Conservation (phyloP, 1,140 invertebrate species). For the Oedothorax gibbosus region DNA sequence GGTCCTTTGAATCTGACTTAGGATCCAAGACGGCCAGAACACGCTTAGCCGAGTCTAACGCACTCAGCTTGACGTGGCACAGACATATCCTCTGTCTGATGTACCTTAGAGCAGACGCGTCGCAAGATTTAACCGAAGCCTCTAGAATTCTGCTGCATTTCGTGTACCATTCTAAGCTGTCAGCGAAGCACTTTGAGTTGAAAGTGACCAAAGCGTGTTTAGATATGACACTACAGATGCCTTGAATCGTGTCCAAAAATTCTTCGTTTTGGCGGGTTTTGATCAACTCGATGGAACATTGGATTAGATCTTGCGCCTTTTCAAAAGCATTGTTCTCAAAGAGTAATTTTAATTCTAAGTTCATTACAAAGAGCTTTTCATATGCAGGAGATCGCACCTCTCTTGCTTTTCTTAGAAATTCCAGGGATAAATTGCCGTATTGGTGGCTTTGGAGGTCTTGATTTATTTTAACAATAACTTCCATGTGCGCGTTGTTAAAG, state of each 20-base stretch:
- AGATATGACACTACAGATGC: not conserved
- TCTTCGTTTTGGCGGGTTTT: not conserved
- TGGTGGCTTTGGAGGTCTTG: not conserved
- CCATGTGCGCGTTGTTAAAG: not conserved
- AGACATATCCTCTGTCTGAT: constrained; percentile 8
- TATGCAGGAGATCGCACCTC: not conserved
- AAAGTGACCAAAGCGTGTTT: not conserved
- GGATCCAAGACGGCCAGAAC: not conserved
- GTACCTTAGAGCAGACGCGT: not conserved
- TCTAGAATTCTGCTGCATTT: constrained; percentile 2
- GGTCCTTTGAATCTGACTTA: not conserved
- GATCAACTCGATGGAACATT: constrained; percentile 1
- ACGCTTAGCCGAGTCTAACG: constrained; percentile 1
- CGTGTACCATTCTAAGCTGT: constrained; percentile 20
- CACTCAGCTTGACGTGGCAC: constrained; percentile 19
- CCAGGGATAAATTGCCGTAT: not conserved
- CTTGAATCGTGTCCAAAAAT: too few species aligned
- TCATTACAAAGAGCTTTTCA: constrained; percentile 15
- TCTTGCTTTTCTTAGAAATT: constrained; percentile 3
- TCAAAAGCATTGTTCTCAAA: not conserved
- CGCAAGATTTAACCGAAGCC: not conserved
- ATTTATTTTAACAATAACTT: not conserved
- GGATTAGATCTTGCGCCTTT: not conserved
- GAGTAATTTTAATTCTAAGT: constrained; percentile 1
- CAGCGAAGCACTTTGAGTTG: not conserved